Evolutionary conservation across 1,140 invertebrate genomes (phyloP), one percentile per base, ranked within the genome.

Genomic region (Brachionus plicatilis): DNA sequence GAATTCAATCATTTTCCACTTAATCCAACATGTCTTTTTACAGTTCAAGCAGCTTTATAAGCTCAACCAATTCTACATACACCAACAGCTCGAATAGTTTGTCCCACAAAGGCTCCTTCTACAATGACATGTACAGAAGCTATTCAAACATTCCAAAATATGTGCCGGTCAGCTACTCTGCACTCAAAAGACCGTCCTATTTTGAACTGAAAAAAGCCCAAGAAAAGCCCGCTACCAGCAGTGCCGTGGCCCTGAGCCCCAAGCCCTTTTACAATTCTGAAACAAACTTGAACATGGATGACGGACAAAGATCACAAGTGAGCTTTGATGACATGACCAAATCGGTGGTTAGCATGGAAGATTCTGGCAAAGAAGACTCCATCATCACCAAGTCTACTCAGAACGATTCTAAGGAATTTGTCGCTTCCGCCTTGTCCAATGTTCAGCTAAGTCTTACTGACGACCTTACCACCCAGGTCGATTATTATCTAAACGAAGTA

Each of bases 401-500:
- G 33, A 76, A 76, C 6, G 72, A 76, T 14, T 76, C 72, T 8
- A 76, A 76, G 27, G 79, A 82, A 65, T 68, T 82, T 29, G 65
- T 65, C 4, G 79, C 79, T 24, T 43, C 33, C 11, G 79, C 79
- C 12, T 12, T 82, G 24, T 82, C 79, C 6, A 82, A 82, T 33
- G 43, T 82, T 65, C 79, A 82, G 20, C 41, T 82, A 20, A 65
- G 33, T 17, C 12, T 65, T 9, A 68, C 53, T 14, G 79, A 82
- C 20, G 79, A 82, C 43, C 43, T 82, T 7, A 82, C 79, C 17
- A 82, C 79, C 9, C 79, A 82, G 53, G 79, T 82, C 20, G 79
- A 82, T 47, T 82, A 82, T 47, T 45, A 65, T 82, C 41, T 82
- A 68, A 82, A 82, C 27, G 79, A 82, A 65, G 79, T 82, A 82